Percentiles rank a stretch among this genome's conserved stretches.
These are phyloP conservation scores for Nomada flava DNA, from an alignment of 2,888 invertebrate species.

Conservation along the genomic window DNA sequence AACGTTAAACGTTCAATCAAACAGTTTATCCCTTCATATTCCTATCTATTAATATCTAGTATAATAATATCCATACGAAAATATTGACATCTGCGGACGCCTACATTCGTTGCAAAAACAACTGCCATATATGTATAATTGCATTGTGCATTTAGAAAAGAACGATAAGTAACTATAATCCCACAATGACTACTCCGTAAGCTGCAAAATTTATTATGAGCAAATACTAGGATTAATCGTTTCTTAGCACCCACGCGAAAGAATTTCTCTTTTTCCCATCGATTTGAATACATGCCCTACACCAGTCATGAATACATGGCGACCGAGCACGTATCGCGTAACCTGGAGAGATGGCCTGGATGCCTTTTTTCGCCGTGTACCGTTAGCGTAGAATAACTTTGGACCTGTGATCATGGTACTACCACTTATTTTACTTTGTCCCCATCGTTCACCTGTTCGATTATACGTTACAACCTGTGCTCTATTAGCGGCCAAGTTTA, in stretches of 20 bases:
- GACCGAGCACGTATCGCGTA: conserved; percentile 42
- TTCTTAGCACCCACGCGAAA: conserved; percentile 21
- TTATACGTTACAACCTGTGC: conserved; percentile 46
- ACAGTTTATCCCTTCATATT: no score
- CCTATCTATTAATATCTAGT: no score
- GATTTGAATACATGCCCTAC: conserved; percentile 20
- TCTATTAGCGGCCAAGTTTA: conserved; percentile 35
- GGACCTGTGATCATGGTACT: conserved; percentile 64
- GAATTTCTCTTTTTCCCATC: conserved; percentile 10
- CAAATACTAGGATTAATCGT: background rate
- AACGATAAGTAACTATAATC: background rate
- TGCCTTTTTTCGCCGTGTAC: conserved; percentile 80
- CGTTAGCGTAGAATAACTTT: conserved; percentile 77
- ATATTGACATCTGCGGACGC: no score
- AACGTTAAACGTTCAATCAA: no score
- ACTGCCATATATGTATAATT: no score
- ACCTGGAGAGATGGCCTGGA: conserved; percentile 74
- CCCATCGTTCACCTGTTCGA: conserved; percentile 56
- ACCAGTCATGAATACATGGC: conserved; percentile 17
- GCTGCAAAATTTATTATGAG: background rate
- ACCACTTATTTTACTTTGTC: conserved; percentile 60
- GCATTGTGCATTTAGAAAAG: no score
- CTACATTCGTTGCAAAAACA: no score
- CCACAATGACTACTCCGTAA: background rate
- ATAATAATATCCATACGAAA: no score